Base-by-base conservation (phyloP, 2,888 invertebrate genomes). In the Phorcus lineatus region DNA sequence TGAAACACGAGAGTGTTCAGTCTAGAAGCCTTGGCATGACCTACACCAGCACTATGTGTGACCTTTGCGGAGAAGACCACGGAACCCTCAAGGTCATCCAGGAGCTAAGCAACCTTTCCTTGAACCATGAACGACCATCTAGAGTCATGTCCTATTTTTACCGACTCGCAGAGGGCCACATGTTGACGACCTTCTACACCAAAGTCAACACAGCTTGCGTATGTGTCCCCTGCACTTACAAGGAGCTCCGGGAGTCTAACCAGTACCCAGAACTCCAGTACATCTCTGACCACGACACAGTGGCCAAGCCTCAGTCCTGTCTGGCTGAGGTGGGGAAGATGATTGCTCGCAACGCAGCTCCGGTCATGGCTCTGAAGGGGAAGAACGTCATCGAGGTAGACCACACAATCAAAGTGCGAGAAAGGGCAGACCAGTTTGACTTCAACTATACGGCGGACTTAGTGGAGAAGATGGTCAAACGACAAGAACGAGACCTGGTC, bases 341-440 rank as follows among this genome's bases (percentile, higher is more conserved):
- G 19, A 87, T 91, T 47, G 90, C 90, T 6, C 85, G 87, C 76
- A 89, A 88, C 76, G 85, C 87, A 0, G 88, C 90, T 2, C 90
- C 90, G 1, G 81, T 90, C 31, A 88, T 88, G 82, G 86, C 87
- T n/a, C 80, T 91, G 31, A 88, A 88, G 78, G 91, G 91, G 1
- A 91, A 90, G 84, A 91, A 90, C 77, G 89, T 91, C 24, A 89
- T 91, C 40, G 91, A 91, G 82, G 86, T 91, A 22, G 91, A 91
- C 80, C 91, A 91, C 83, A 88, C 86, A 22, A 88, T 91, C 31
- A 80, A 85, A 47, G 83, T 91, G 9, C 79, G 86, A 40, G 88
- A 90, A 81, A 81, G 88, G 22, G 90, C 90, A 0, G 87, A 90
- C 79, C 84, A 88, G 66, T 91, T 87, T 74, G 83, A 86, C 76